A percentile compares a stretch with the other conserved stretches of the same genome.
Conservation (phyloP, 30 jellyfish, hydroid and myxozoan genomes). For the Sanderia malayensis region DNA sequence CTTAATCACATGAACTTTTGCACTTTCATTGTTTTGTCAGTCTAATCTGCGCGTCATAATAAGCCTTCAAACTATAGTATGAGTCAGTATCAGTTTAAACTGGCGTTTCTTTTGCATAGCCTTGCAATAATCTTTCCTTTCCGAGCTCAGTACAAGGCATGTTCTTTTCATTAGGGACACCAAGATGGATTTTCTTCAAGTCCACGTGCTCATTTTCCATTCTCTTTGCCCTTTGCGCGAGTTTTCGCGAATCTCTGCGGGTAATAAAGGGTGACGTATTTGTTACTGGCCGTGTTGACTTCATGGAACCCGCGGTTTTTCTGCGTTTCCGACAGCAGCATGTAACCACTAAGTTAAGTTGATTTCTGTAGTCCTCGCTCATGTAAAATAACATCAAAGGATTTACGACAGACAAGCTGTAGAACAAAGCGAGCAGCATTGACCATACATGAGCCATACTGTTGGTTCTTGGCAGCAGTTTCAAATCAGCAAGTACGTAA, state of each 20-base stretch:
- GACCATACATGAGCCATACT: slow-evolving; percentile 48
- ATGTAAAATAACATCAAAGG: slow-evolving; percentile 83
- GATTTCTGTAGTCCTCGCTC: slow-evolving; percentile 76
- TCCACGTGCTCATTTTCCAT: background rate
- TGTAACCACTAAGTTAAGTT: slow-evolving; percentile 8
- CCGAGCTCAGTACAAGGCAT: background rate
- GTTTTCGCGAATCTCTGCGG: background rate
- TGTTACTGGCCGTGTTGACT: background rate
- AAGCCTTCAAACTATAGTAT: too few species aligned
- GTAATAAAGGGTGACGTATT: background rate
- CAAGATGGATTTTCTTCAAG: background rate
- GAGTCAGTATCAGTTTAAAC: background rate
- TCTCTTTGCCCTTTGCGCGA: background rate
- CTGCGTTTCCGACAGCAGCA: slow-evolving; percentile 2
- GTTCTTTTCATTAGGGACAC: background rate
- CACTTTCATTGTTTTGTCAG: too few species aligned
- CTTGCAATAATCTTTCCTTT: background rate
- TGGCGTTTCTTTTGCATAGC: background rate
- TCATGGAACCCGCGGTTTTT: background rate
- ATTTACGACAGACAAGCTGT: slow-evolving; percentile 67
- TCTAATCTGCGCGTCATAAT: too few species aligned
- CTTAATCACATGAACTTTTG: too few species aligned
- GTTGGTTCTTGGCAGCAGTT: slow-evolving; percentile 29
- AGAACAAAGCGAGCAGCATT: slow-evolving; percentile 70
- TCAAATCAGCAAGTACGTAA: slow-evolving; percentile 49